A percentile compares a stretch with the other conserved stretches of the same genome.
Conservation (phyloP, 2,113 vertebrate genomes). For the Prolemur simus region DNA sequence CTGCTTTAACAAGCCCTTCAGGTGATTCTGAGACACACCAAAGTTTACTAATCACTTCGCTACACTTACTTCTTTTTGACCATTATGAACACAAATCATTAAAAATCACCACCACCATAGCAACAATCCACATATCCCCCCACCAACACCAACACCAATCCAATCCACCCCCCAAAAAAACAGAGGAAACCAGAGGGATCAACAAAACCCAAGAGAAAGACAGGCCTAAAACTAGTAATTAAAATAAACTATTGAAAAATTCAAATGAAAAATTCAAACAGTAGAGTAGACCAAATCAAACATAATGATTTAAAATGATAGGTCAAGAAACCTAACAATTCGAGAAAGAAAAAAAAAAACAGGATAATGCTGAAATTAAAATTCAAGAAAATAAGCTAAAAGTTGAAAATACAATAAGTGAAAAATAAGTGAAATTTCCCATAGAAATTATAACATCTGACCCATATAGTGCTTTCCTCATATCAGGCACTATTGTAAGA, state of each 20-base stretch:
- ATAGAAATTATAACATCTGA: background rate
- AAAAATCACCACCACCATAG: background rate
- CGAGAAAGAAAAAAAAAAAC: background rate
- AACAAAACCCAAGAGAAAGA: background rate
- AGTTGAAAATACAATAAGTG: background rate
- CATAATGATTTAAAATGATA: background rate
- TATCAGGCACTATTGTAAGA: background rate
- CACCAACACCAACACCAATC: background rate
- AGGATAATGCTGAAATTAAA: background rate
- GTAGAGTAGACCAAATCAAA: background rate
- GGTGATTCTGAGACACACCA: background rate
- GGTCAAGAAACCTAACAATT: background rate
- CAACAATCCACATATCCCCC: background rate
- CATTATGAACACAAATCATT: background rate
- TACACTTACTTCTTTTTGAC: background rate
- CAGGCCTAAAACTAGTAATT: background rate
- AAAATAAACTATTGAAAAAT: background rate
- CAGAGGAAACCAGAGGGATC: background rate
- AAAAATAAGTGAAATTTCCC: background rate
- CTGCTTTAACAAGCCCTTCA: background rate
- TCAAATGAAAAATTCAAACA: background rate
- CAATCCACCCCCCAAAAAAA: background rate
- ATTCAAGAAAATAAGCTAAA: conserved; percentile 2
- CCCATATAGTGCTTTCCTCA: background rate
- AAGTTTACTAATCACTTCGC: background rate